phyloP scores from a whole-genome alignment of 2,797 vertebrate genomes.

The Bradypodion ventrale region DNA sequence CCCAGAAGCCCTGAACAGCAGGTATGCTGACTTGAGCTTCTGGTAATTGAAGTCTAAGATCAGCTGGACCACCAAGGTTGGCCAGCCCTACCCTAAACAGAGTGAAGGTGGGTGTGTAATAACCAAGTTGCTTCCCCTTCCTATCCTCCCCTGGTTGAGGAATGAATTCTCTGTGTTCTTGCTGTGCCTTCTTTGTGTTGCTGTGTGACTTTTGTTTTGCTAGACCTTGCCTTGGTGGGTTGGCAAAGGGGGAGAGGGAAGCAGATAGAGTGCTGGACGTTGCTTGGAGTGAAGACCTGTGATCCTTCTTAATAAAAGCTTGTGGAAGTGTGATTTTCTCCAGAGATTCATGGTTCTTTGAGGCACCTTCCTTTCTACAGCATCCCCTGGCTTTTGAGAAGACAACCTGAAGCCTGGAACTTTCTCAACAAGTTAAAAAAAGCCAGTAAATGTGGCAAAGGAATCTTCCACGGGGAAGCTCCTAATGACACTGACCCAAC shows the following conservation, averaged over 20 bases:
- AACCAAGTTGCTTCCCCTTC: background rate
- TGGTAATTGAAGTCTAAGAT: no score
- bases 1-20: no score
- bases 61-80: no score
- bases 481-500: no score
- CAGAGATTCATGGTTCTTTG: background rate
- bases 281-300: constrained; percentile 42
- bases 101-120: background rate
- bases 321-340: constrained; percentile 37
- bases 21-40: no score
- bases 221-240: constrained; percentile 10
- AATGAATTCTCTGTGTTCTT: constrained; percentile 51
- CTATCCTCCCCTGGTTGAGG: background rate
- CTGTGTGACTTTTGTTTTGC: constrained; percentile 7
- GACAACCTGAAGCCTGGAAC: no score
- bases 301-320: constrained; percentile 52
- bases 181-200: constrained; percentile 55
- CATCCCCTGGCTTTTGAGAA: background rate
- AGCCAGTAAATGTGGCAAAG: no score
- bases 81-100: no score
- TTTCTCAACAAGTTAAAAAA: background rate
- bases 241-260: constrained; percentile 24
- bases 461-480: background rate
- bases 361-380: background rate
- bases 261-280: constrained; percentile 40